These are phyloP conservation scores for Tichodroma muraria DNA, from an alignment of 2,113 vertebrate species.

Conservation along the genomic window DNA sequence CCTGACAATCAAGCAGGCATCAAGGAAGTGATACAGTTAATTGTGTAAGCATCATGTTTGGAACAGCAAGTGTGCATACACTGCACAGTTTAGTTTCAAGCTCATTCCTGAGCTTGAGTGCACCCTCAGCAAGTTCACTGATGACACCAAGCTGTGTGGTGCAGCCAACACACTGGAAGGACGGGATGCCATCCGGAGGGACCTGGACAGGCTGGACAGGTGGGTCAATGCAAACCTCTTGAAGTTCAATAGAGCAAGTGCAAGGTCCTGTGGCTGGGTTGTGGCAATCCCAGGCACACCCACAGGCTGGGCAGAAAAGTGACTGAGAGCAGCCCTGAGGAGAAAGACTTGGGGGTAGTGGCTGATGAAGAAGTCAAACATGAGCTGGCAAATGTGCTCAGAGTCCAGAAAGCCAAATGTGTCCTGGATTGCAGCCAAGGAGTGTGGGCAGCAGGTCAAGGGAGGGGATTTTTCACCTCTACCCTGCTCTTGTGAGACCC, in stretches of 20 bases:
- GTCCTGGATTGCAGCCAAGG: background rate
- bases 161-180: background rate
- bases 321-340: background rate
- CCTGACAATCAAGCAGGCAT: background rate
- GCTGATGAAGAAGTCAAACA: background rate
- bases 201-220: background rate
- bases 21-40: background rate
- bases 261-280: background rate
- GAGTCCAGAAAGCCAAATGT: background rate
- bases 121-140: background rate
- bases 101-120: background rate
- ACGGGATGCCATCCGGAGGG: background rate
- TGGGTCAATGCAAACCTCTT: background rate
- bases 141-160: background rate
- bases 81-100: background rate
- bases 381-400: background rate
- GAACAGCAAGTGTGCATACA: background rate
- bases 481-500: background rate
- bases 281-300: background rate
- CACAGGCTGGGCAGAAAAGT: background rate
- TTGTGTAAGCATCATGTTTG: background rate
- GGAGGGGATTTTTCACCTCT: background rate
- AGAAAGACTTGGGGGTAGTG: fast-evolving
- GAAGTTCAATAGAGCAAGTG: background rate
- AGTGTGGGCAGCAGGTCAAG: background rate